A percentile compares a stretch with the other conserved stretches of the same genome.
Conservation (phyloP, 1,140 invertebrate species). For the Platorchestia sp. region DNA sequence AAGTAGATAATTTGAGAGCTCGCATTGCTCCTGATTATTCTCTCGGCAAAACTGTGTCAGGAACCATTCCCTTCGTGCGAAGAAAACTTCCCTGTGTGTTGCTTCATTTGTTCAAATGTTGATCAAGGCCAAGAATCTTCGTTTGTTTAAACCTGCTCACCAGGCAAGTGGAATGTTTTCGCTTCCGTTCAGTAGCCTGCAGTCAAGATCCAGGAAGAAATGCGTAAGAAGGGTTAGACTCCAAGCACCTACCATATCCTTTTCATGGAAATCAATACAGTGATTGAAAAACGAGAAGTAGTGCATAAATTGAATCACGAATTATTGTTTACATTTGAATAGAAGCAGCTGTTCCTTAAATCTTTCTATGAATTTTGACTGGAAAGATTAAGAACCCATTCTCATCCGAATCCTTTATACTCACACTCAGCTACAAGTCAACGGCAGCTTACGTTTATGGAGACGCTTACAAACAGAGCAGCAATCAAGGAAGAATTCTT, state of each 20-base stretch:
- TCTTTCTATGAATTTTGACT: background rate
- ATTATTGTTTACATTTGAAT: background rate
- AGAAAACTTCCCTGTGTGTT: background rate
- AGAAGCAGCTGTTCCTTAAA: background rate
- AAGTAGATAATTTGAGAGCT: background rate
- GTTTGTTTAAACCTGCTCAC: background rate
- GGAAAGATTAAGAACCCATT: background rate
- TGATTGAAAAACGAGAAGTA: background rate
- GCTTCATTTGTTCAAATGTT: background rate
- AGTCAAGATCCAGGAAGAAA: background rate
- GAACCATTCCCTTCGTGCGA: background rate
- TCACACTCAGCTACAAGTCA: background rate
- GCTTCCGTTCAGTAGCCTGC: no score
- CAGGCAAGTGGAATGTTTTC: background rate
- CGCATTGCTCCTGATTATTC: background rate
- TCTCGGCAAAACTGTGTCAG: background rate
- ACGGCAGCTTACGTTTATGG: background rate
- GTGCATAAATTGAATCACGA: background rate
- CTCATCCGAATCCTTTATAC: background rate
- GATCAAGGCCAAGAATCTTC: background rate
- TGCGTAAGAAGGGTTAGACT: no score
- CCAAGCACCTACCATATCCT: background rate
- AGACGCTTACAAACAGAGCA: background rate
- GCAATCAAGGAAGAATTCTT: background rate
- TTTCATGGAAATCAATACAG: background rate